These are phyloP conservation scores for Drosophila nigricruria DNA, from an alignment of 2,888 invertebrate genomes.

Conservation along the genomic window DNA sequence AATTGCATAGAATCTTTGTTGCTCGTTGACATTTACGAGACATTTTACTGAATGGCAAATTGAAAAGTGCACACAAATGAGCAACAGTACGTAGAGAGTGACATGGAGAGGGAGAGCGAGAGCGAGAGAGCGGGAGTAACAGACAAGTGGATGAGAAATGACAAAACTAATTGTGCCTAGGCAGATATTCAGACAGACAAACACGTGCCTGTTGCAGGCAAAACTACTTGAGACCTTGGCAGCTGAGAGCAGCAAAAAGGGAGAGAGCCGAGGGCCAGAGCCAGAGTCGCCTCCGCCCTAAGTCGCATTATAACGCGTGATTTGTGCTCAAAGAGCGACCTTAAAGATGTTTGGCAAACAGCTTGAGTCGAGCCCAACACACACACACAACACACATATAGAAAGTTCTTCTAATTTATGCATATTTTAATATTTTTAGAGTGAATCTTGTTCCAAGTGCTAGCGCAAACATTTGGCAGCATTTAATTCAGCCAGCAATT, in stretches of 20 bases:
- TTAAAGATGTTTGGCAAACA: constrained; percentile 58
- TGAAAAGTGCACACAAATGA: constrained; percentile 59
- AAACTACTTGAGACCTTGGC: constrained; percentile 58
- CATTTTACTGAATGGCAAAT: constrained; percentile 59
- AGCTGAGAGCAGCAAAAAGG: background rate
- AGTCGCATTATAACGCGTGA: constrained; percentile 50
- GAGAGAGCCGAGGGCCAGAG: background rate
- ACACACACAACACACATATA: background rate
- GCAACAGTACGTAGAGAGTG: constrained; percentile 45
- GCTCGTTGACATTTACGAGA: constrained; percentile 64
- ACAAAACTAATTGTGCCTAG: constrained; percentile 66
- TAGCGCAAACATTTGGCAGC: constrained; percentile 64
- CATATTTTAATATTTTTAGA: constrained; percentile 47
- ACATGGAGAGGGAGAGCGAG: background rate
- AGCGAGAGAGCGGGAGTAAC: background rate
- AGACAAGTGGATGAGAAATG: constrained; percentile 58
- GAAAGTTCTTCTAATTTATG: constrained; percentile 59
- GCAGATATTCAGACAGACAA: constrained; percentile 13
- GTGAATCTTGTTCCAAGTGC: constrained; percentile 30
- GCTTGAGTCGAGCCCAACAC: constrained; percentile 21
- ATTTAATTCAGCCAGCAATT: constrained; percentile 66
- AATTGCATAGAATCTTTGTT: constrained; percentile 28
- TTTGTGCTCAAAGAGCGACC: constrained; percentile 45
- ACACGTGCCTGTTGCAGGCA: constrained; percentile 55
- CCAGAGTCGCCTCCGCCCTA: background rate